Base-by-base conservation (phyloP, 2,113 vertebrate genomes). In the Otis tarda region DNA sequence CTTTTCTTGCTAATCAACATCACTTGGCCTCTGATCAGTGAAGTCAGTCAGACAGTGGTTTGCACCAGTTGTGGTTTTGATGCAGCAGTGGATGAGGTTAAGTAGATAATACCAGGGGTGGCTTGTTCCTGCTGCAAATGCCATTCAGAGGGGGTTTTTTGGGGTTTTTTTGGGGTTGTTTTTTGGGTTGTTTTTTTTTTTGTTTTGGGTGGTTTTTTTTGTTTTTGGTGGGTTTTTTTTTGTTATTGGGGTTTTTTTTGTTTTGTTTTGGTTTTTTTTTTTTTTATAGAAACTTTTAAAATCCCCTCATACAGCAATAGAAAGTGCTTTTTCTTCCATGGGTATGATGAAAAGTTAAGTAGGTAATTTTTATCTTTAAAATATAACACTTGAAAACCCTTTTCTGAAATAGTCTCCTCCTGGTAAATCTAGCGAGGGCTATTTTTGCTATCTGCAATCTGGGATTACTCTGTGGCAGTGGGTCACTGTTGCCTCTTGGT, bases 261-360 rank as follows among this genome's bases (percentile, higher is more conserved):
- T 39, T 39, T 39, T 39, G 4, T 39, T 39, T 39, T 39, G n/a
- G n/a, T 39, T 25, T 2, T 49, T 23, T 31, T 85, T 57, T 76
- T 31, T 61, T 76, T 7, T 59, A 41, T 35, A 13, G 70, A 69
- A 87, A 37, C 49, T 52, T 95, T 89, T 60, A 64, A 94, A 93
- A 83, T 90, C 78, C 82, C 15, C 19, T 90, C 67, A 84, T 27
- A 7, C 10, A 68, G 60, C 61, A 39, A n/a, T 14, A 81, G n/a
- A 33, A 89, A 52, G 6, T 59, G 20, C 37, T 6, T 87, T 84
- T 80, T 80, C 27, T 91, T 95, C 69, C 47, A 75, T n/a, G 63
- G 47, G 39, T 87, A 30, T 31, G 61, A 47, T 61, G 63, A 94
- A 91, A 93, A 91, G 55, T 65, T 90, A 88, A 95, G 41, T 90